These are phyloP conservation scores for Tolmerus cingulatus DNA, from an alignment of 2,888 invertebrate genomes.

Conservation along the genomic window DNA sequence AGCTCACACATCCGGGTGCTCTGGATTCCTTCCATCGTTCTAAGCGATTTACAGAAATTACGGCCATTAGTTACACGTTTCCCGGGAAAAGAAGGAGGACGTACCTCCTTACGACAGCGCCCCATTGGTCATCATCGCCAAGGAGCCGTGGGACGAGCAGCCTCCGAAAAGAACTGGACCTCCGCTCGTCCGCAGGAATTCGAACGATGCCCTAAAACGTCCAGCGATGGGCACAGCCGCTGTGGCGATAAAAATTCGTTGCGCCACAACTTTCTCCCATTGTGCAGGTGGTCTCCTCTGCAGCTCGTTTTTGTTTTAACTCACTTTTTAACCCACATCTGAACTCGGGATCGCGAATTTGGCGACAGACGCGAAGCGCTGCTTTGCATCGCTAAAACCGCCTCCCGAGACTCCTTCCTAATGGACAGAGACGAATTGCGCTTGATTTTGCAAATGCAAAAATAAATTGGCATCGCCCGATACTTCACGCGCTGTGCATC, in stretches of 20 bases:
- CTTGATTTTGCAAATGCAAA: neutral
- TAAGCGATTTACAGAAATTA: neutral
- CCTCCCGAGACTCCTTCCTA: neutral
- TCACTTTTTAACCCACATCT: neutral
- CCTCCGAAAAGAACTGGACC: neutral
- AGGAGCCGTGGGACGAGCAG: neutral
- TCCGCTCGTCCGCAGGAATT: neutral
- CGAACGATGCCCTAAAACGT: neutral
- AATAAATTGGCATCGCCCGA: neutral
- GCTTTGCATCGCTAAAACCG: neutral
- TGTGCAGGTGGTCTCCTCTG: neutral
- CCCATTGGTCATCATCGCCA: neutral
- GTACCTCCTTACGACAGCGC: neutral
- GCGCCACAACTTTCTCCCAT: neutral
- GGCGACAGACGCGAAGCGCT: neutral
- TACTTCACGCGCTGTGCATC: neutral
- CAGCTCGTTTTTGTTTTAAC: neutral
- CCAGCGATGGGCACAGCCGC: neutral
- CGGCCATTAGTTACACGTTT: neutral
- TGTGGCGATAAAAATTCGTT: neutral
- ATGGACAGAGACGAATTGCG: neutral
- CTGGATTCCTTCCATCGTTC: neutral
- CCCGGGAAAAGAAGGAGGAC: neutral
- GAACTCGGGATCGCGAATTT: neutral
- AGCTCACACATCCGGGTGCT: neutral